Evolutionary conservation across 2,113 vertebrate species (phyloP).

Genomic region (Chaetodon trifascialis): DNA sequence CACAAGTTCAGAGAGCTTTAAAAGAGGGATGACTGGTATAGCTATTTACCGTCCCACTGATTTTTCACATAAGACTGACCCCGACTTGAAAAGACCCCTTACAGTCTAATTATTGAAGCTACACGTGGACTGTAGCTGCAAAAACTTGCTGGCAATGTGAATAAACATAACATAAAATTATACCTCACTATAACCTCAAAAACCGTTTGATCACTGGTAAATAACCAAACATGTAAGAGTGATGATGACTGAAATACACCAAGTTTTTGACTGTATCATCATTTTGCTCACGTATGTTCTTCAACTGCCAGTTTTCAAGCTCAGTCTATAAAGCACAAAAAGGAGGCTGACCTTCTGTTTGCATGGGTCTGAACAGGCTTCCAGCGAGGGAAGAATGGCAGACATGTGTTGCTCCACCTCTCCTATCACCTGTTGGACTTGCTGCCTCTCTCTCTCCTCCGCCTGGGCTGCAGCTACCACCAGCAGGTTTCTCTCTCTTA

Average conservation of each 20-base stretch:
- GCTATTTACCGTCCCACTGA: not conserved
- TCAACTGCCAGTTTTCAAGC: not conserved
- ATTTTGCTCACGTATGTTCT: not conserved
- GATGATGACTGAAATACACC: not conserved
- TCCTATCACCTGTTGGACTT: conserved; percentile 83
- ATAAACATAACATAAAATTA: not conserved
- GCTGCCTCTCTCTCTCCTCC: conserved; percentile 86
- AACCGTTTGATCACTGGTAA: too few relatives aligned
- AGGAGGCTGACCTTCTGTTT: conserved; percentile 83
- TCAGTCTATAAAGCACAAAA: not conserved
- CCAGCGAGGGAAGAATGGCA: conserved; percentile 63
- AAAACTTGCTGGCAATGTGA: not conserved
- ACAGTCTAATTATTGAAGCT: not conserved
- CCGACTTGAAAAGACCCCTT: not conserved
- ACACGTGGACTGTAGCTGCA: not conserved
- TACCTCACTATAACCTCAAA: not conserved
- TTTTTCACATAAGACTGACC: not conserved
- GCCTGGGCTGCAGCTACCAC: conserved; percentile 79
- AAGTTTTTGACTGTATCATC: not conserved
- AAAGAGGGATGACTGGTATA: not conserved
- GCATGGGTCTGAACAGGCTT: conserved; percentile 66
- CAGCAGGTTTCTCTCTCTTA: conserved; percentile 84
- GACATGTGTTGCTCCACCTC: conserved; percentile 79
- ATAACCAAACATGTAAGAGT: too few relatives aligned
- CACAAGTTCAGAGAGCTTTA: not conserved